These are phyloP conservation scores for Tyto alba DNA, from an alignment of 2,113 vertebrate genomes.

Conservation along the genomic window DNA sequence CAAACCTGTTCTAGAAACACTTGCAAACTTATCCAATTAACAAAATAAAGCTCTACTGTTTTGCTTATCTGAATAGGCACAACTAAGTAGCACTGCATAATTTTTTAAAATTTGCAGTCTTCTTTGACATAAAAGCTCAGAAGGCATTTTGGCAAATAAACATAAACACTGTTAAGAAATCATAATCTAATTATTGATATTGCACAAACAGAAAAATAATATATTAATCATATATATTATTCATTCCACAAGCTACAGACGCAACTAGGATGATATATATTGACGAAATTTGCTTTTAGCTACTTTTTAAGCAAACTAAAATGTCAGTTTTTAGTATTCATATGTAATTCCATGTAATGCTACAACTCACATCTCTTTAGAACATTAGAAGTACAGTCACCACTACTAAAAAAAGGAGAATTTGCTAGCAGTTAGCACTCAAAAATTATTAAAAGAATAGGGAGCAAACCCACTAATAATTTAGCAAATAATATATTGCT, in stretches of 20 bases:
- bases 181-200: not conserved
- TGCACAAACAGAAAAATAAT: not conserved
- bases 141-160: conserved; percentile 12
- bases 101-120: not conserved
- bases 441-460: not conserved
- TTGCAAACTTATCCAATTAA: not conserved
- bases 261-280: not conserved
- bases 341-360: not conserved
- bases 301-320: not conserved
- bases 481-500: not conserved
- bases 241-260: not conserved
- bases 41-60: not conserved
- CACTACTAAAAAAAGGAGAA: not conserved
- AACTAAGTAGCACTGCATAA: not conserved
- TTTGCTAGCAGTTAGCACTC: not conserved
- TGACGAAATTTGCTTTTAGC: not conserved
- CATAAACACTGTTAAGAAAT: not conserved
- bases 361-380: not conserved
- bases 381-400: not conserved
- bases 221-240: not conserved
- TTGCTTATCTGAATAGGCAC: not conserved
- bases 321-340: not conserved
- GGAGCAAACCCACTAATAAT: not conserved
- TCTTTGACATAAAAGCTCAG: not conserved
- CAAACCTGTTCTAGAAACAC: not conserved